phyloP scores from a whole-genome alignment of 2,888 invertebrate genomes.

The Phyllotreta striolata region DNA sequence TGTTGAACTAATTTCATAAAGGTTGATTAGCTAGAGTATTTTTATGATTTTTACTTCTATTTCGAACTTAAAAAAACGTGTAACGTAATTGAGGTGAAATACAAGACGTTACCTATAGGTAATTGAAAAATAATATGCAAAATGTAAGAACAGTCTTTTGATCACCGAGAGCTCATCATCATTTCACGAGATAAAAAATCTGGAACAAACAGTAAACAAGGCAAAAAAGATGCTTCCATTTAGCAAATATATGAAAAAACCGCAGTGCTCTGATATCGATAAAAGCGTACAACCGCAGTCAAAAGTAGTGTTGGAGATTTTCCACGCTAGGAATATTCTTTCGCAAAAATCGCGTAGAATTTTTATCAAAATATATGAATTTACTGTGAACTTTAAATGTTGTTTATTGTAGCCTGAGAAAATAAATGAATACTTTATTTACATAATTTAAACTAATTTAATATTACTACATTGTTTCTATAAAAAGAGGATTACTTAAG shows the following conservation, averaged over 20 bases:
- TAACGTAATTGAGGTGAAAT: too few species aligned
- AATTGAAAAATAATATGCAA: conserved; percentile 16
- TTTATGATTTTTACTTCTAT: too few species aligned
- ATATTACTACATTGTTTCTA: neutral
- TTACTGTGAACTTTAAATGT: neutral
- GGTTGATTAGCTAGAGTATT: too few species aligned
- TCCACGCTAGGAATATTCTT: too few species aligned
- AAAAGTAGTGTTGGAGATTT: conserved; percentile 30
- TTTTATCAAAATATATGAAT: neutral
- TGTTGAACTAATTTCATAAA: too few species aligned
- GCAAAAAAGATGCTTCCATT: conserved; percentile 37
- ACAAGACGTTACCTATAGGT: neutral
- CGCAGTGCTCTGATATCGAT: conserved; percentile 42
- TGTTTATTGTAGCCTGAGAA: too few species aligned
- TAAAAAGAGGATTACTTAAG: neutral
- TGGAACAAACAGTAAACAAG: conserved; percentile 36
- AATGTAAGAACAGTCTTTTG: conserved; percentile 25
- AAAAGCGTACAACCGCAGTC: conserved; percentile 27
- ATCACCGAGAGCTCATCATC: conserved; percentile 27
- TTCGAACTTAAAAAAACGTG: too few species aligned
- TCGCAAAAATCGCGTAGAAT: too few species aligned
- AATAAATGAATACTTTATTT: too few species aligned
- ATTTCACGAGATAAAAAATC: conserved; percentile 33
- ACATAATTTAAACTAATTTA: neutral
- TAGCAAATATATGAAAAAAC: conserved; percentile 42